Evolutionary conservation across 2,797 vertebrate genomes (phyloP).

Genomic region (Micromesistius poutassou): DNA sequence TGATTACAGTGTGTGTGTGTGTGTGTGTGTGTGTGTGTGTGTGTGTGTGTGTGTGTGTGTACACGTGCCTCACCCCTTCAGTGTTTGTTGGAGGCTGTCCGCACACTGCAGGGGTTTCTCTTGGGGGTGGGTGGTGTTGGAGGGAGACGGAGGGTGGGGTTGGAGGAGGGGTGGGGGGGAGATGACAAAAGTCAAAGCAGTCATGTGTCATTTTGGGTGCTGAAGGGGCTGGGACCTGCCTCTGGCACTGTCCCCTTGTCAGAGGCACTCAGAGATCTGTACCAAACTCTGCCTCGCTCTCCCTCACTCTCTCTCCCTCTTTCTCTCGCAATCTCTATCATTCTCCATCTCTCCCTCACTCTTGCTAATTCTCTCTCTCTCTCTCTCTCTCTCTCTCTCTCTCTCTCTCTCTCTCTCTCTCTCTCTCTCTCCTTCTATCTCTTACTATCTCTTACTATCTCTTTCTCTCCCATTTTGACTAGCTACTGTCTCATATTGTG

Average conservation of each 20-base stretch:
- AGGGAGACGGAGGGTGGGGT: slow-evolving; percentile 40
- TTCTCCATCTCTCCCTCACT: no score
- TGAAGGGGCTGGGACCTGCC: slow-evolving; percentile 74
- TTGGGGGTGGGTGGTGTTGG: slow-evolving; percentile 48
- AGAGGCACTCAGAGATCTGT: slow-evolving; percentile 74
- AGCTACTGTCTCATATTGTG: no score
- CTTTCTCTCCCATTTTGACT: no score
- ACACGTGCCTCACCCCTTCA: slow-evolving; percentile 34
- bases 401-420: no score
- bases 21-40: slow-evolving; percentile 6
- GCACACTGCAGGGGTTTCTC: slow-evolving; percentile 40
- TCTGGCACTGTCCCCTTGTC: slow-evolving; percentile 74
- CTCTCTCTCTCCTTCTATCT: no score
- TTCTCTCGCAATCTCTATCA: neutral
- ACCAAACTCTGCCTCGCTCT: slow-evolving; percentile 56
- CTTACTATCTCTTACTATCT: no score
- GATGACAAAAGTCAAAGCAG: slow-evolving; percentile 79
- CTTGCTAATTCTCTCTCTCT: no score
- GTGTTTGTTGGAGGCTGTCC: slow-evolving; percentile 66
- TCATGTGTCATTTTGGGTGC: slow-evolving; percentile 76
- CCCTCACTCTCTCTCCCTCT: slow-evolving; percentile 22
- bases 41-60: slow-evolving; percentile 32
- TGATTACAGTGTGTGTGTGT: no score
- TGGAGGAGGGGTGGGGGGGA: slow-evolving; percentile 61
- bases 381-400: no score